These are phyloP conservation scores for Hiodon tergisus DNA, from an alignment of 2,113 vertebrate species.

Conservation along the genomic window DNA sequence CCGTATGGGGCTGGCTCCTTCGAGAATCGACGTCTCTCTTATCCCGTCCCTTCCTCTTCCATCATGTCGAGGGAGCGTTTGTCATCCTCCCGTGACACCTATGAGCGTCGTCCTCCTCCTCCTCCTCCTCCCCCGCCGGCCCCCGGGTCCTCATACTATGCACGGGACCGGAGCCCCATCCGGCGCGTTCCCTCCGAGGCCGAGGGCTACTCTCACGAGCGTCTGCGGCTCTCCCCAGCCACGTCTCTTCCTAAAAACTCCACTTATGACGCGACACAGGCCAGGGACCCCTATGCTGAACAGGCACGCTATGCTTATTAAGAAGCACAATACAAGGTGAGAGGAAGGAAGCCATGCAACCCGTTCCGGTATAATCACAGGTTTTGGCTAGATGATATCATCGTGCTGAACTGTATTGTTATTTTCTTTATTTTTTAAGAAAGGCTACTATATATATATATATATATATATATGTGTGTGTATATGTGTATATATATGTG, in stretches of 20 bases:
- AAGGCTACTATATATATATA: too few relatives aligned
- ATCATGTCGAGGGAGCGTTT: too few relatives aligned
- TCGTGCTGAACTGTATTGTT: too few relatives aligned
- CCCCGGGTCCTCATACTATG: constrained; percentile 72
- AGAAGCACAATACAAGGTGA: constrained; percentile 2
- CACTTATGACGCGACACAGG: constrained; percentile 76
- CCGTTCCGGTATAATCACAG: too few relatives aligned
- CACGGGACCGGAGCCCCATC: constrained; percentile 89
- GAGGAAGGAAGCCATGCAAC: too few relatives aligned
- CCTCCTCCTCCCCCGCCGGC: constrained; percentile 62
- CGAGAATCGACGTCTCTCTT: constrained; percentile 73
- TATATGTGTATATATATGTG: too few relatives aligned
- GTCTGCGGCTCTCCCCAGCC: constrained; percentile 75
- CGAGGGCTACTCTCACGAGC: constrained; percentile 78
- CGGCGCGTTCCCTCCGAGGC: constrained; percentile 73
- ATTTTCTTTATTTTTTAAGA: too few relatives aligned
- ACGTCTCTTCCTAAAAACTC: constrained; percentile 69
- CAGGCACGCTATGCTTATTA: constrained; percentile 79
- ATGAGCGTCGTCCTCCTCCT: constrained; percentile 75
- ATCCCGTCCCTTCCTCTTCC: constrained; percentile 65
- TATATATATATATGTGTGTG: too few relatives aligned
- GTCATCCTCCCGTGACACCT: constrained; percentile 53
- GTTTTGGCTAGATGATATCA: too few relatives aligned
- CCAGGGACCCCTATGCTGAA: constrained; percentile 70
- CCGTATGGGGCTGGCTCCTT: constrained; percentile 78